Conservation (phyloP, 1,140 invertebrate species). For the Temnothorax longispinosus region DNA sequence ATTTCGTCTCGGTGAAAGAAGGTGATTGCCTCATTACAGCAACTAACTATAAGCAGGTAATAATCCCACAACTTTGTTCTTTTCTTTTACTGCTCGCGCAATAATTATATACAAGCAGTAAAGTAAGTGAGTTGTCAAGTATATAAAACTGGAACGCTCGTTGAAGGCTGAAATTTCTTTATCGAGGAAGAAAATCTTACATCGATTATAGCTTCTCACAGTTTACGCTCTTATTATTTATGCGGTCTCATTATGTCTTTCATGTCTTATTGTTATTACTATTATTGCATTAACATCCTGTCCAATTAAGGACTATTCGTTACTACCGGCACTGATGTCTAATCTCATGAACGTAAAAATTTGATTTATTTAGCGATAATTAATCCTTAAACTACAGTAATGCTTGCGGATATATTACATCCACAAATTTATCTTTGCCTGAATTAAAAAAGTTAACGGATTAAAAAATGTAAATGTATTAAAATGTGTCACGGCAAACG, state of each 20-base stretch:
- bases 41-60: slow-evolving; percentile 50
- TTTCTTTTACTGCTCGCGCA: slow-evolving; percentile 41
- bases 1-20: slow-evolving; percentile 67
- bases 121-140: slow-evolving; percentile 56
- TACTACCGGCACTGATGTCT: background rate
- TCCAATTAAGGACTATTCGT: slow-evolving; percentile 1
- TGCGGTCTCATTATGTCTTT: background rate
- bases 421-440: background rate
- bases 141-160: slow-evolving; percentile 43
- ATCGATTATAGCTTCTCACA: slow-evolving; percentile 14
- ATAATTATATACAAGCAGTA: slow-evolving; percentile 56
- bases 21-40: slow-evolving; percentile 72
- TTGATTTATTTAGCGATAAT: background rate
- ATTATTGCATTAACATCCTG: background rate
- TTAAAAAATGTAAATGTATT: background rate
- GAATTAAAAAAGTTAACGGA: background rate
- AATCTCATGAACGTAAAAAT: background rate
- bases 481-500: background rate
- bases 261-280: slow-evolving; percentile 4
- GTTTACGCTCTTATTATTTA: slow-evolving; percentile 21
- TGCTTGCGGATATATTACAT: background rate
- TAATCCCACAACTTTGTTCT: slow-evolving; percentile 31
- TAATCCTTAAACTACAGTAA: background rate
- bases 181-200: slow-evolving; percentile 19
- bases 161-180: slow-evolving; percentile 42